Percentiles rank a stretch among this genome's conserved stretches.
These are phyloP conservation scores for Sialia sialis DNA, from an alignment of 2,113 vertebrate genomes.

Conservation along the genomic window DNA sequence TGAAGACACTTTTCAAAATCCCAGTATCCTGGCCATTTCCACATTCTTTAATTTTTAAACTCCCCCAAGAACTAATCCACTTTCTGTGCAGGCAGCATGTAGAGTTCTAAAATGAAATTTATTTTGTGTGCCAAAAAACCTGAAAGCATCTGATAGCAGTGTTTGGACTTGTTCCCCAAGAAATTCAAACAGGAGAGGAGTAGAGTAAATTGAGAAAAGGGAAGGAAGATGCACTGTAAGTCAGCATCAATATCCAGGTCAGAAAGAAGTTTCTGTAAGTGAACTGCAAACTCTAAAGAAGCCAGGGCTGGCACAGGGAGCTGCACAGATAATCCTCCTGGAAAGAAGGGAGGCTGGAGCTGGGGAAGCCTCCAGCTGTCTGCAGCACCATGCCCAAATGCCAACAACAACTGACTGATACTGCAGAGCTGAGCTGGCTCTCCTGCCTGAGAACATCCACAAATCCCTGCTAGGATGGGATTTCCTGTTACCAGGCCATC, in stretches of 20 bases:
- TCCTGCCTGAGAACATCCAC: background rate
- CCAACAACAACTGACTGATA: background rate
- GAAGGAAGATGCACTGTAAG: background rate
- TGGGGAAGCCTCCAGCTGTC: background rate
- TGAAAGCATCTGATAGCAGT: background rate
- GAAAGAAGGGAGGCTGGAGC: background rate
- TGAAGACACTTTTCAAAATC: background rate
- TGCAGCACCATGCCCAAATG: background rate
- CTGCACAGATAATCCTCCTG: background rate
- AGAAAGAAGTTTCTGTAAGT: background rate
- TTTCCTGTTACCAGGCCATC: background rate
- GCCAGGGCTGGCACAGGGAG: background rate
- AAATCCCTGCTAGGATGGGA: background rate
- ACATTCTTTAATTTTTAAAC: conserved; percentile 41
- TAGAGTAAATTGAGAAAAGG: background rate
- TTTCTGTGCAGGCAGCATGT: background rate
- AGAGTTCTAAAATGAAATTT: background rate
- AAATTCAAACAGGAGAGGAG: background rate
- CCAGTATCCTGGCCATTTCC: background rate
- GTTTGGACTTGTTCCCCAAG: background rate
- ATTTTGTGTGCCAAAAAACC: background rate
- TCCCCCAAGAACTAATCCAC: background rate
- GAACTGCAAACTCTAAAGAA: background rate
- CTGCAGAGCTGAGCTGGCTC: background rate
- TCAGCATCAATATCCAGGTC: background rate